These are phyloP conservation scores for Parotocinclus haroldoi DNA, from an alignment of 2,797 vertebrate species.

Conservation along the genomic window DNA sequence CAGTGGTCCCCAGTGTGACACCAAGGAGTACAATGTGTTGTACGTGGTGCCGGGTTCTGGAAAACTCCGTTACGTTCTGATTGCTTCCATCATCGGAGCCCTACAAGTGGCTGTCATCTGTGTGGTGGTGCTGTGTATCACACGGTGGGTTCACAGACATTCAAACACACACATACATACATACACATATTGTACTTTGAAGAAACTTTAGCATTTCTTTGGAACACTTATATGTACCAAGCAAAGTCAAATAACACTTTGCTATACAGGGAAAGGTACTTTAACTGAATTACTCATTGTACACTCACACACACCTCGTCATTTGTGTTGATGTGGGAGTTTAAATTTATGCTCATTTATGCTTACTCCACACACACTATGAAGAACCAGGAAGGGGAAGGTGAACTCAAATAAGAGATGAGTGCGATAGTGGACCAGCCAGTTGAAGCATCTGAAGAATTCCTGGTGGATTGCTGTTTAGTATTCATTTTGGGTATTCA, in stretches of 20 bases:
- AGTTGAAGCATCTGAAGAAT: slow-evolving; percentile 28
- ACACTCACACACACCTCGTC: too few relatives aligned
- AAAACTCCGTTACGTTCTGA: slow-evolving; percentile 95
- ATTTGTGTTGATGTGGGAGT: too few relatives aligned
- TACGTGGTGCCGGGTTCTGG: slow-evolving; percentile 97
- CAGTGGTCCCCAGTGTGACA: slow-evolving; percentile 95
- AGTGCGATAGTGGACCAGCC: neutral
- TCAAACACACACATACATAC: neutral
- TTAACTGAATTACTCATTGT: too few relatives aligned
- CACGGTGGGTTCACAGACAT: slow-evolving; percentile 79
- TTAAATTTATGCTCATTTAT: too few relatives aligned
- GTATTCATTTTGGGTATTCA: neutral
- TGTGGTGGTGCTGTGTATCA: slow-evolving; percentile 98
- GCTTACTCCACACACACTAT: neutral
- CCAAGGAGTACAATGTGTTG: slow-evolving; percentile 96
- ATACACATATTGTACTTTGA: neutral
- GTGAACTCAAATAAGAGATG: slow-evolving; percentile 11
- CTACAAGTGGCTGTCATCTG: slow-evolving; percentile 99
- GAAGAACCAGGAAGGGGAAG: slow-evolving; percentile 5
- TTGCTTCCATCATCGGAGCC: slow-evolving; percentile 96
- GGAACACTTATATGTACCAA: too few relatives aligned
- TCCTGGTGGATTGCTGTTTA: slow-evolving; percentile 10
- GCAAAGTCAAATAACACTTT: too few relatives aligned
- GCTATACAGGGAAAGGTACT: too few relatives aligned
- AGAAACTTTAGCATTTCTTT: too few relatives aligned